A percentile compares a stretch with the other conserved stretches of the same genome.
phyloP scores from a whole-genome alignment of 2,888 invertebrate species.

The Mechanitis messenoides region DNA sequence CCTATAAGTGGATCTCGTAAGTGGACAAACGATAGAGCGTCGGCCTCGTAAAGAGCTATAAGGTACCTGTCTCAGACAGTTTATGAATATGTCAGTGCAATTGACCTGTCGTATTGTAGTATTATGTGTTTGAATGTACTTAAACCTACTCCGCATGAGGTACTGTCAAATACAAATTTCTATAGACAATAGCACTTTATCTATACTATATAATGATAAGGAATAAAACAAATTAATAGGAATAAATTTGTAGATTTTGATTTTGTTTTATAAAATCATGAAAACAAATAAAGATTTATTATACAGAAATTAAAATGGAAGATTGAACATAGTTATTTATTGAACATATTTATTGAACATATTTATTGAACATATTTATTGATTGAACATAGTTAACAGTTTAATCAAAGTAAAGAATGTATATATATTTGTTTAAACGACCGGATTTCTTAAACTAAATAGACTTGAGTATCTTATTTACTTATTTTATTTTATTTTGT shows the following conservation, averaged over 20 bases:
- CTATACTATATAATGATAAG: neutral
- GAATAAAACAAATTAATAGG: neutral
- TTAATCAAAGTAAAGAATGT: no score
- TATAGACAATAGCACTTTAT: neutral
- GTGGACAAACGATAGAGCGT: conserved; percentile 26
- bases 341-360: no score
- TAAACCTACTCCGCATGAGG: neutral
- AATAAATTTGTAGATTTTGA: neutral
- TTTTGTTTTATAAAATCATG: neutral
- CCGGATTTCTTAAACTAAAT: no score
- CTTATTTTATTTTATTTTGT: no score
- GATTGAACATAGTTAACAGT: no score
- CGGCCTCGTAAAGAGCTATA: conserved; percentile 17
- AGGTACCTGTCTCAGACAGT: conserved; percentile 3
- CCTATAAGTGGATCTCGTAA: conserved; percentile 26
- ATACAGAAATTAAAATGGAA: no score
- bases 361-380: no score
- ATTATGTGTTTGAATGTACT: neutral
- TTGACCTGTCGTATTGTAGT: neutral
- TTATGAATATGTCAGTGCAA: conserved; percentile 1
- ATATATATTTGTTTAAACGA: no score
- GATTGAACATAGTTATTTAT: no score
- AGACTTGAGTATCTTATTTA: no score
- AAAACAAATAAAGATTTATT: no score
- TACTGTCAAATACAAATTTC: neutral